phyloP scores from a whole-genome alignment of 2,888 invertebrate species.

The Drosophila eohydei region DNA sequence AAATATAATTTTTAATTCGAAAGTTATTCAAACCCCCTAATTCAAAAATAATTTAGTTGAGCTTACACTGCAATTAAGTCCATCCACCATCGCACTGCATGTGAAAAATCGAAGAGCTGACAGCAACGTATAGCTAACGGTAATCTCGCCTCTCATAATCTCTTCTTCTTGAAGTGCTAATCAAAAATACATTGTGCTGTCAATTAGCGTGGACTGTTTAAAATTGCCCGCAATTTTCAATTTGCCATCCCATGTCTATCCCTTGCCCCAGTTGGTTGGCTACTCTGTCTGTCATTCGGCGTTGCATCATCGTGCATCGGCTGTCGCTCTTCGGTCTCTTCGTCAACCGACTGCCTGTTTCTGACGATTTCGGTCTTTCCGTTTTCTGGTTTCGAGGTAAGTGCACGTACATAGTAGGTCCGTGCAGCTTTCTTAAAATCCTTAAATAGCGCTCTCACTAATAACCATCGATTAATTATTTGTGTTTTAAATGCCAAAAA shows the following conservation, averaged over 20 bases:
- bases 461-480: constrained; percentile 68
- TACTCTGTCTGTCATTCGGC: constrained; percentile 44
- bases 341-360: constrained; percentile 47
- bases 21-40: not conserved
- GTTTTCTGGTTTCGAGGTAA: constrained; percentile 85
- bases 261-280: constrained; percentile 50
- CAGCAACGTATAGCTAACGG: not conserved
- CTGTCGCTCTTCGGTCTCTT: constrained; percentile 33
- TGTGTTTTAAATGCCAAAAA: constrained; percentile 30
- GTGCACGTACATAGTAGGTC: constrained; percentile 76
- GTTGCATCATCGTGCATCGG: constrained; percentile 63
- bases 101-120: not conserved
- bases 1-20: not conserved
- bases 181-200: constrained; percentile 21
- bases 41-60: too few relatives aligned
- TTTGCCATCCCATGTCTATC: constrained; percentile 27
- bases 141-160: not conserved
- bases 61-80: not conserved
- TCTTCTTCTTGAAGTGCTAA: constrained; percentile 13
- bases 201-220: constrained; percentile 29
- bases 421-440: constrained; percentile 74
- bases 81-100: not conserved
- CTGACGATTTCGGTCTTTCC: constrained; percentile 83
- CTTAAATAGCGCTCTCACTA: constrained; percentile 60
- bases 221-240: constrained; percentile 44